A percentile compares a stretch with the other conserved stretches of the same genome.
These are phyloP conservation scores for Aplodontia rufa DNA, from an alignment of 2,113 vertebrate species.

Conservation along the genomic window DNA sequence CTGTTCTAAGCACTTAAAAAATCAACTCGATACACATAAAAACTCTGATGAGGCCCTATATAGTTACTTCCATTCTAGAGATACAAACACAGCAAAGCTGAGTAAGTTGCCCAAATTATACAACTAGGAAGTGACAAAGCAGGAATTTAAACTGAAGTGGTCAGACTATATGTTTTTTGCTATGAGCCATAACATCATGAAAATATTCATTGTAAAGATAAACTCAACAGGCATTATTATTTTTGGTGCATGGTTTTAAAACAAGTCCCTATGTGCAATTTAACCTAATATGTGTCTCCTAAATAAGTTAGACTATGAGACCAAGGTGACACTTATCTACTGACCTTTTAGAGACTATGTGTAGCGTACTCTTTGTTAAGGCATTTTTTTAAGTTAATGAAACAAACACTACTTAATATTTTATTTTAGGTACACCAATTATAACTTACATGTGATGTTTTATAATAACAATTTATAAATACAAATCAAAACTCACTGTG, in stretches of 20 bases:
- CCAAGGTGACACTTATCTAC: not conserved
- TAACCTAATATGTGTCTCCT: constrained; percentile 33
- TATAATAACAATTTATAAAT: constrained; percentile 26
- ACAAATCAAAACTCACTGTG: not conserved
- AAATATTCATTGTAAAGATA: constrained; percentile 32
- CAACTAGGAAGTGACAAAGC: not conserved
- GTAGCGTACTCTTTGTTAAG: not conserved
- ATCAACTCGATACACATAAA: constrained; percentile 35
- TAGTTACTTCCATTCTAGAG: constrained; percentile 35
- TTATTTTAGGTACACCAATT: not conserved
- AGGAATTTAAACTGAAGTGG: constrained; percentile 29
- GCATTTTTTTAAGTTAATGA: constrained; percentile 40
- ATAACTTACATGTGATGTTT: not conserved
- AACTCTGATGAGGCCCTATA: not conserved
- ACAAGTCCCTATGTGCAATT: not conserved
- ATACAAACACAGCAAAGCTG: constrained; percentile 12
- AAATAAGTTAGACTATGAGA: constrained; percentile 17
- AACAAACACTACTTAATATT: constrained; percentile 7
- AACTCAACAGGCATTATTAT: constrained; percentile 1
- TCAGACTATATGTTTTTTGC: constrained; percentile 10
- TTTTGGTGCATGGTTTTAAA: not conserved
- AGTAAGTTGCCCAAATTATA: not conserved
- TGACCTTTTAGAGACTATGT: not conserved
- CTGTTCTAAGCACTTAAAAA: constrained; percentile 25
- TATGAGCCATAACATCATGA: not conserved